phyloP scores from a whole-genome alignment of 2,888 invertebrate genomes.

The Patella caerulea region DNA sequence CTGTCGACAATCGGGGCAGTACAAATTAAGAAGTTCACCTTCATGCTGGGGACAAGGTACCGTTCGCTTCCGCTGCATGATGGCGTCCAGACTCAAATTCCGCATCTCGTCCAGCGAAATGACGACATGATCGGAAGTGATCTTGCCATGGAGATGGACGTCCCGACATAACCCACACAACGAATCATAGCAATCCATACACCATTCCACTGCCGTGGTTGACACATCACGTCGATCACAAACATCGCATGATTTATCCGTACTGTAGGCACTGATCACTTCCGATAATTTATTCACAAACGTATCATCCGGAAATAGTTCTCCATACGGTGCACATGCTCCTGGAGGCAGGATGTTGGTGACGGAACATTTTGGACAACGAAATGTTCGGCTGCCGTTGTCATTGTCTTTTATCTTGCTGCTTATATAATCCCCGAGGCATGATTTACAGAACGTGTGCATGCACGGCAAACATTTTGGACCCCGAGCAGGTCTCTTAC shows the following conservation, averaged over 20 bases:
- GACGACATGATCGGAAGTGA: slow-evolving; percentile 50
- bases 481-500: background rate
- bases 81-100: slow-evolving; percentile 46
- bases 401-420: slow-evolving; percentile 29
- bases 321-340: slow-evolving; percentile 40
- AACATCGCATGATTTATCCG: slow-evolving; percentile 54
- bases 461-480: slow-evolving; percentile 40
- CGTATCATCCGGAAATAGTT: slow-evolving; percentile 45
- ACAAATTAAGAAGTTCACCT: slow-evolving; percentile 47
- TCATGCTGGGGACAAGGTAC: slow-evolving; percentile 51
- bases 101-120: slow-evolving; percentile 49
- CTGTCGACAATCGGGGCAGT: slow-evolving; percentile 54
- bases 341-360: slow-evolving; percentile 44
- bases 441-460: slow-evolving; percentile 49
- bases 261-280: slow-evolving; percentile 44
- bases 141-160: slow-evolving; percentile 52
- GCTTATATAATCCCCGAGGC: slow-evolving; percentile 44
- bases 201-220: slow-evolving; percentile 49
- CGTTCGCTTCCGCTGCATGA: slow-evolving; percentile 52
- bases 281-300: slow-evolving; percentile 52
- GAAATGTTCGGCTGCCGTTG: slow-evolving; percentile 21
- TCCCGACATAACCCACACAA: slow-evolving; percentile 52
- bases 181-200: slow-evolving; percentile 58
- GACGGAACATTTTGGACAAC: slow-evolving; percentile 52
- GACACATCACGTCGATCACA: slow-evolving; percentile 46